Evolutionary conservation across 2,888 invertebrate genomes (phyloP).

Genomic region (Acrobasis consociella): DNA sequence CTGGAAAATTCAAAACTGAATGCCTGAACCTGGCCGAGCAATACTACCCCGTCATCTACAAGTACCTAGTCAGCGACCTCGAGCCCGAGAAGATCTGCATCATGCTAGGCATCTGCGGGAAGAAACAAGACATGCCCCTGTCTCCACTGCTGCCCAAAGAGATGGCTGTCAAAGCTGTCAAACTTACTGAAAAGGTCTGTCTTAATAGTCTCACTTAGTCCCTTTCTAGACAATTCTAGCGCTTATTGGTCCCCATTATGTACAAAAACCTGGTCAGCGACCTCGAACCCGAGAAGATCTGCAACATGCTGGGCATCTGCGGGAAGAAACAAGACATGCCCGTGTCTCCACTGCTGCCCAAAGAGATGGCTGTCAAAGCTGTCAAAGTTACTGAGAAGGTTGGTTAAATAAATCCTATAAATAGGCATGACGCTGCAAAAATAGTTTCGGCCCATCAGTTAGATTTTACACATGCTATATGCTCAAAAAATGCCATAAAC

Average conservation of each 20-base stretch:
- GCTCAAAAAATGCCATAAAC: no score
- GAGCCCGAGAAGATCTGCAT: slow-evolving; percentile 87
- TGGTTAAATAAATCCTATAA: slow-evolving; percentile 22
- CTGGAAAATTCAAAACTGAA: slow-evolving; percentile 87
- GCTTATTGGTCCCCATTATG: no score
- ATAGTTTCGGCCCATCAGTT: no score
- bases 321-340: slow-evolving; percentile 63
- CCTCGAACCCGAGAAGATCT: slow-evolving; percentile 87
- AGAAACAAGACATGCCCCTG: slow-evolving; percentile 66
- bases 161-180: slow-evolving; percentile 54
- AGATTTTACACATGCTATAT: no score
- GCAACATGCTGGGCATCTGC: slow-evolving; percentile 88
- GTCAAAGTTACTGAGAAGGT: slow-evolving; percentile 45
- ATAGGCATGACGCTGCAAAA: no score
- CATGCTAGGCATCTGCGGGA: slow-evolving; percentile 86
- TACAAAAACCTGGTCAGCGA: no score
- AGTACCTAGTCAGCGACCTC: slow-evolving; percentile 85
- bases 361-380: slow-evolving; percentile 61
- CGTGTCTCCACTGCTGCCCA: slow-evolving; percentile 84
- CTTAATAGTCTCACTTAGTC: no score
- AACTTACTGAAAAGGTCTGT: slow-evolving; percentile 46
- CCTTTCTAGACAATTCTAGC: no score
- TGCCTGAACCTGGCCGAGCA: slow-evolving; percentile 90
- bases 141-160: slow-evolving; percentile 84
- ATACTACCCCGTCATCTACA: slow-evolving; percentile 89